These are phyloP conservation scores for Syngnathoides biaculeatus DNA, from an alignment of 2,113 vertebrate species.

Conservation along the genomic window DNA sequence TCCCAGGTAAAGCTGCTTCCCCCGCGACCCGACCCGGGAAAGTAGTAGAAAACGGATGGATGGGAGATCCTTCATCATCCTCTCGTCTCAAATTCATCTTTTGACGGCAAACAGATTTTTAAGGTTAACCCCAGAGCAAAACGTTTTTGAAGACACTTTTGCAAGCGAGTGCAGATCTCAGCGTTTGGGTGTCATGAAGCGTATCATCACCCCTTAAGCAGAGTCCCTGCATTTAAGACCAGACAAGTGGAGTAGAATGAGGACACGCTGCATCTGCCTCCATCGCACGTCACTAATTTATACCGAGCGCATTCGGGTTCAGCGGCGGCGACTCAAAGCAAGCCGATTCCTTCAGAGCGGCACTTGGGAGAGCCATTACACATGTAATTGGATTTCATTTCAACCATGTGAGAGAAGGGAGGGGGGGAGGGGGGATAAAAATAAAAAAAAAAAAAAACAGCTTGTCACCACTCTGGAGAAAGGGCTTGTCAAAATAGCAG, in stretches of 20 bases:
- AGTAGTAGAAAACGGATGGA: too few relatives aligned
- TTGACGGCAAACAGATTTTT: too few relatives aligned
- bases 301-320: constrained; percentile 48
- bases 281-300: constrained; percentile 48
- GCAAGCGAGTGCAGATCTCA: neutral
- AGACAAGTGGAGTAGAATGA: neutral
- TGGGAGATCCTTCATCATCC: too few relatives aligned
- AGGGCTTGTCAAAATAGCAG: constrained; percentile 47
- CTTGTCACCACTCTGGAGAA: constrained; percentile 16
- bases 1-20: too few relatives aligned
- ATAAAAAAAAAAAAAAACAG: too few relatives aligned
- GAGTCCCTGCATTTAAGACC: neutral
- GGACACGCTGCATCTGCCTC: constrained; percentile 28
- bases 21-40: too few relatives aligned
- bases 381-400: constrained; percentile 71
- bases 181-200: neutral
- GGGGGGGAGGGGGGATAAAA: too few relatives aligned
- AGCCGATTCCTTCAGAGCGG: constrained; percentile 56
- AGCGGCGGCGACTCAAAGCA: constrained; percentile 59
- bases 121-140: too few relatives aligned
- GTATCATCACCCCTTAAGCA: neutral
- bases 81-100: too few relatives aligned
- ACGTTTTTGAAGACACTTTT: neutral
- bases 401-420: constrained; percentile 60
- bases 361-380: constrained; percentile 60